phyloP scores from a whole-genome alignment of 2,888 invertebrate species.

The Deroplatys truncata region DNA sequence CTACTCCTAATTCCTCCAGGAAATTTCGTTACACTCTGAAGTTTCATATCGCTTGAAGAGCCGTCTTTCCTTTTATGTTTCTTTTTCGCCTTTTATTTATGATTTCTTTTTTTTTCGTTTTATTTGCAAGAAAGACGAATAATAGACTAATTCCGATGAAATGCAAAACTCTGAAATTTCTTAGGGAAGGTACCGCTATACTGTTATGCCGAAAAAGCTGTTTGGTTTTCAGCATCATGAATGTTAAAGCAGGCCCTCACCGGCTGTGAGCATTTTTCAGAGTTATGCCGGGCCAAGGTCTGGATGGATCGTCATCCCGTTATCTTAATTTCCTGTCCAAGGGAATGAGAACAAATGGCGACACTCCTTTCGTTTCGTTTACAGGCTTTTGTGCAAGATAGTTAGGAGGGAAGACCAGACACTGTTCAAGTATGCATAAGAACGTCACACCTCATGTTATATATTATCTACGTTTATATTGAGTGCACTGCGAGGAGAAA shows the following conservation, averaged over 20 bases:
- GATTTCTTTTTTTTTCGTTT: too few species aligned
- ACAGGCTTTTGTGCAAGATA: neutral
- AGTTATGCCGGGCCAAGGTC: neutral
- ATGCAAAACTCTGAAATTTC: too few species aligned
- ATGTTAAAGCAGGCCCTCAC: neutral
- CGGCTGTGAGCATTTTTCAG: neutral
- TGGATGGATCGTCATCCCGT: neutral
- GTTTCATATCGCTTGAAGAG: too few species aligned
- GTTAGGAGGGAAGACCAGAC: neutral
- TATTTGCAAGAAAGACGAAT: too few species aligned
- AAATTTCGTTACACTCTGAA: too few species aligned
- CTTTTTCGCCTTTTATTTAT: too few species aligned
- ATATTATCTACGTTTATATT: neutral
- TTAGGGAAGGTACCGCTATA: too few species aligned
- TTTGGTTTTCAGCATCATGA: neutral
- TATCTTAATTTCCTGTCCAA: neutral
- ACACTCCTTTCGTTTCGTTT: neutral
- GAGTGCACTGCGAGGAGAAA: too few species aligned
- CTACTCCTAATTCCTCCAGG: too few species aligned
- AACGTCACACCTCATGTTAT: neutral
- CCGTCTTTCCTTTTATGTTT: too few species aligned
- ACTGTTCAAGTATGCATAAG: neutral
- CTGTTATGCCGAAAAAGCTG: neutral
- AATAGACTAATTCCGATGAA: too few species aligned
- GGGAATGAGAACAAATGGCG: neutral